These are phyloP conservation scores for Ochotona curzoniae DNA, from an alignment of 2,113 vertebrate genomes.

Conservation along the genomic window DNA sequence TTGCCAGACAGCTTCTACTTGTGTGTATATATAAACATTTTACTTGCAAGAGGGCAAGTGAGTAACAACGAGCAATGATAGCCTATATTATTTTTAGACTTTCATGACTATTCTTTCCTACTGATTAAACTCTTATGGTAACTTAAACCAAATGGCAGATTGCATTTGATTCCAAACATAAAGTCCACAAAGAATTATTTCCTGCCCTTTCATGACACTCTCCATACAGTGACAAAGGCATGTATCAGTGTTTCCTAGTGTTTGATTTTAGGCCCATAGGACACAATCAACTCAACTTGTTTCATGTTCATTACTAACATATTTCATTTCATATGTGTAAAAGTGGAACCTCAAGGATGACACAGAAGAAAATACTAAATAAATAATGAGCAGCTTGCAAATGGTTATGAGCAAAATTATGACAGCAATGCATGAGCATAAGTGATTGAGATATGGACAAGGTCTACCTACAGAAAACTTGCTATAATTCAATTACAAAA, in stretches of 20 bases:
- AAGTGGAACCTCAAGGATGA: background rate
- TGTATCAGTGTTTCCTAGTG: background rate
- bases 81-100: background rate
- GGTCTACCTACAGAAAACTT: background rate
- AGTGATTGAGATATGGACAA: background rate
- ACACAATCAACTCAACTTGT: background rate
- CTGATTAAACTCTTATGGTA: background rate
- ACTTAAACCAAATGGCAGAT: background rate
- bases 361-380: background rate
- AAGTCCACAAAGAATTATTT: background rate
- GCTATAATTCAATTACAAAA: background rate
- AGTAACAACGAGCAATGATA: background rate
- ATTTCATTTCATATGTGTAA: background rate
- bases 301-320: background rate
- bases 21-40: background rate
- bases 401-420: background rate
- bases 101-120: background rate
- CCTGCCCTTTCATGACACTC: background rate
- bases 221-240: background rate
- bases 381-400: background rate
- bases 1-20: conserved; percentile 1
- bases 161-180: background rate
- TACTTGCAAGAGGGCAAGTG: background rate
- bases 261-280: background rate
- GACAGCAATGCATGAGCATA: background rate